phyloP scores from a whole-genome alignment of 2,888 invertebrate species.

The Merodon equestris region DNA sequence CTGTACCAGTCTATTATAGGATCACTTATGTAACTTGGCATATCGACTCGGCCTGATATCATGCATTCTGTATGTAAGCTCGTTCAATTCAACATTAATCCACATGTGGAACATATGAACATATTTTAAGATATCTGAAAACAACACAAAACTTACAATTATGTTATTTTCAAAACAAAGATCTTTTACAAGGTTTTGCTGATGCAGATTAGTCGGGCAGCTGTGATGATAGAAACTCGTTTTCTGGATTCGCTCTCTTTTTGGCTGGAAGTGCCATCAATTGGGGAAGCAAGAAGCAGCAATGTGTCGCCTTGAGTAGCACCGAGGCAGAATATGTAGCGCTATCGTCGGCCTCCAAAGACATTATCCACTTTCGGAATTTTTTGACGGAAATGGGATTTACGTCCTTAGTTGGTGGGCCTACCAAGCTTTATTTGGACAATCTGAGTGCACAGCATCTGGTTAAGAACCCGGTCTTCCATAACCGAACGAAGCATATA shows the following conservation, averaged over 20 bases:
- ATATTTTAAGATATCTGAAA: slow-evolving; percentile 40
- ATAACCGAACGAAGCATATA: slow-evolving; percentile 12
- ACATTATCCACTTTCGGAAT: slow-evolving; percentile 22
- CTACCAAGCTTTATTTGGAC: slow-evolving; percentile 6
- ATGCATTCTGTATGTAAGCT: slow-evolving; percentile 39
- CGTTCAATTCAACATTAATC: slow-evolving; percentile 41
- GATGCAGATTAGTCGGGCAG: slow-evolving; percentile 59
- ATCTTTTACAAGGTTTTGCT: slow-evolving; percentile 17
- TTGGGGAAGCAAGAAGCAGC: slow-evolving; percentile 53
- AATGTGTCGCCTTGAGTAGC: slow-evolving; percentile 24
- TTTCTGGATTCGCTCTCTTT: slow-evolving; percentile 15
- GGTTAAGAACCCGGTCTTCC: slow-evolving; percentile 2
- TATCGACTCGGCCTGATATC: slow-evolving; percentile 46
- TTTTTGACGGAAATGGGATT: background rate
- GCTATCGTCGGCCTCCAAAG: slow-evolving; percentile 18
- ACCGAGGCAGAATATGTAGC: too few species aligned
- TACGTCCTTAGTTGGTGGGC: background rate
- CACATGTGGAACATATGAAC: slow-evolving; percentile 45
- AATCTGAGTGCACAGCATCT: slow-evolving; percentile 30
- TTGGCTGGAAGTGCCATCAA: slow-evolving; percentile 17
- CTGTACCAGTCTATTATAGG: slow-evolving; percentile 45
- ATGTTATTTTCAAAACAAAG: slow-evolving; percentile 8
- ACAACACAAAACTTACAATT: slow-evolving; percentile 29
- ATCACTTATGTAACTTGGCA: slow-evolving; percentile 29
- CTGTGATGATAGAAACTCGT: slow-evolving; percentile 26